Evolutionary conservation across 2,888 invertebrate genomes (phyloP).

Genomic region (Eubasilissa splendida): DNA sequence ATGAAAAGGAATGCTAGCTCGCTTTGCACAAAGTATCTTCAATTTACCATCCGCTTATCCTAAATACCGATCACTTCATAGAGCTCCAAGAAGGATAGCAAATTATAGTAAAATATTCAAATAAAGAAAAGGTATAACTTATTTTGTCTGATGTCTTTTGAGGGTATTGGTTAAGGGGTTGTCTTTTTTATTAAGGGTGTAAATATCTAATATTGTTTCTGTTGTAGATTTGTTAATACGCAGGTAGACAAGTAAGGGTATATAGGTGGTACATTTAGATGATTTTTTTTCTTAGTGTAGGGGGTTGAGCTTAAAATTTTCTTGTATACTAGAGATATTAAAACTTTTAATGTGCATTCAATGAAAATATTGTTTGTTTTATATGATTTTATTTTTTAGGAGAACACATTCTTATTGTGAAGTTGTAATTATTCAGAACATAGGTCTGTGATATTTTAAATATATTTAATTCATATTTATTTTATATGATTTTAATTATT

Average conservation of each 20-base stretch:
- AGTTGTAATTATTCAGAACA: too few relatives aligned
- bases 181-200: background rate
- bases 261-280: conserved; percentile 6
- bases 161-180: background rate
- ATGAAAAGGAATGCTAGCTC: background rate
- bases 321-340: background rate
- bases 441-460: too few relatives aligned
- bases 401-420: too few relatives aligned
- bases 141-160: conserved; percentile 4
- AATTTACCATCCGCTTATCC: background rate
- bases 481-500: too few relatives aligned
- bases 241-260: background rate
- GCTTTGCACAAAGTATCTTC: background rate
- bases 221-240: background rate
- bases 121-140: conserved; percentile 6
- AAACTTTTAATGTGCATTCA: too few relatives aligned
- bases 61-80: background rate
- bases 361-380: too few relatives aligned
- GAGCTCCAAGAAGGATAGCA: background rate
- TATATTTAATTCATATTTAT: too few relatives aligned
- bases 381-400: too few relatives aligned
- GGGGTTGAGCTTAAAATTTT: background rate
- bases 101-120: conserved; percentile 30
- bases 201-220: background rate
- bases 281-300: background rate